These are phyloP conservation scores for Perca flavescens DNA, from an alignment of 2,113 vertebrate genomes.

Conservation along the genomic window DNA sequence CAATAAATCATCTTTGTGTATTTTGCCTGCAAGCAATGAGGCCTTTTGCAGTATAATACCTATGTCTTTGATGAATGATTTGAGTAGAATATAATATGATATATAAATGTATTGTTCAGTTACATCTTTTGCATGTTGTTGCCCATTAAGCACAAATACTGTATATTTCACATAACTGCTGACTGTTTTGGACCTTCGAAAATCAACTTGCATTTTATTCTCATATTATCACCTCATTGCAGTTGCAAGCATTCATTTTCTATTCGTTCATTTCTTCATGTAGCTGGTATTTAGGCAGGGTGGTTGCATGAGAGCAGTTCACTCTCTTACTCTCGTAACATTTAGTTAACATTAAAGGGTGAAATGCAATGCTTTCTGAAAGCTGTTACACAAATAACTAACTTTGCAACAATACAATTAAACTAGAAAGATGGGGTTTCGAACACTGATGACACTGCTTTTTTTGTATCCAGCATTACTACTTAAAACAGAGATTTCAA, in stretches of 20 bases:
- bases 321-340: background rate
- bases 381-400: background rate
- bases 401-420: background rate
- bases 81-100: constrained; percentile 22
- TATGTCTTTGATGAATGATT: constrained; percentile 61
- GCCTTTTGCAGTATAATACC: constrained; percentile 28
- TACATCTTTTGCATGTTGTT: constrained; percentile 13
- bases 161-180: background rate
- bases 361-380: background rate
- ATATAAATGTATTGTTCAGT: constrained; percentile 3
- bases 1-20: constrained; percentile 60
- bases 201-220: background rate
- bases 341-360: background rate
- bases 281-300: background rate
- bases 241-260: background rate
- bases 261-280: background rate
- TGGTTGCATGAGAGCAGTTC: background rate
- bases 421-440: background rate
- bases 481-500: background rate
- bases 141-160: background rate
- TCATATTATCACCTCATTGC: background rate
- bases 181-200: background rate
- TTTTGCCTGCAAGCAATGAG: constrained; percentile 47
- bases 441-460: background rate
- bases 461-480: background rate